A percentile compares a stretch with the other conserved stretches of the same genome.
These are phyloP conservation scores for Leptoteleia sp. DNA, from an alignment of 1,140 invertebrate species.

Conservation along the genomic window DNA sequence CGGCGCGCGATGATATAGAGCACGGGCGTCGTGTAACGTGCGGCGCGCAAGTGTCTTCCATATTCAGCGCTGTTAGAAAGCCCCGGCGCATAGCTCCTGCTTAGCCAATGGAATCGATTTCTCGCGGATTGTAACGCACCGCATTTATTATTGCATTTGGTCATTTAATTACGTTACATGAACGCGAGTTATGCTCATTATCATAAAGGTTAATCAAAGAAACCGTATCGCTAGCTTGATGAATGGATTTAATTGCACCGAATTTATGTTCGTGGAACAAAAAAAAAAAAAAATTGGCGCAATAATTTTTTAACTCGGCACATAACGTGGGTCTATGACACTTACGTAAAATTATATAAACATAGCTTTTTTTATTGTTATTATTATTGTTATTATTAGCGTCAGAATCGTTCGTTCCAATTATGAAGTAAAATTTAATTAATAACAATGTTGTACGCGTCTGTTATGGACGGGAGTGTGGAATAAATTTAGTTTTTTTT, in stretches of 20 bases:
- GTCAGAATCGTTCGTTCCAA: slow-evolving; percentile 5
- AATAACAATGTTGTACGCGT: no score
- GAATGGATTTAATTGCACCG: slow-evolving; percentile 15
- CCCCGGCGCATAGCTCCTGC: slow-evolving; percentile 57
- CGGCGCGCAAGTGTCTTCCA: slow-evolving; percentile 48
- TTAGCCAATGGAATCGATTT: slow-evolving; percentile 72
- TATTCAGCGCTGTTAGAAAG: slow-evolving; percentile 67
- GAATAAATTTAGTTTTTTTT: no score
- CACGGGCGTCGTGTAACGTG: slow-evolving; percentile 32
- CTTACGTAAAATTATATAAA: slow-evolving; percentile 38
- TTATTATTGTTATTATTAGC: no score
- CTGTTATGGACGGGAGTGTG: no score
- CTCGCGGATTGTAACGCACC: slow-evolving; percentile 58
- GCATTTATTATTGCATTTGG: slow-evolving; percentile 67
- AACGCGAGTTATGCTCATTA: slow-evolving; percentile 42
- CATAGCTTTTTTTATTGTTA: slow-evolving; percentile 11
- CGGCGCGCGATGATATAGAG: slow-evolving; percentile 47
- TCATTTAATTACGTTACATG: slow-evolving; percentile 61
- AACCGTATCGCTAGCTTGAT: slow-evolving; percentile 44
- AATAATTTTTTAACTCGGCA: slow-evolving; percentile 12
- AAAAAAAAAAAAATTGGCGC: slow-evolving; percentile 11
- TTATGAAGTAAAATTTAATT: background rate
- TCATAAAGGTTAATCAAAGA: slow-evolving; percentile 48
- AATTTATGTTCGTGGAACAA: background rate
- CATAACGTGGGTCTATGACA: slow-evolving; percentile 11